A percentile compares a stretch with the other conserved stretches of the same genome.
Conservation (phyloP, 2,888 invertebrate genomes). For the Drosophila anceps region DNA sequence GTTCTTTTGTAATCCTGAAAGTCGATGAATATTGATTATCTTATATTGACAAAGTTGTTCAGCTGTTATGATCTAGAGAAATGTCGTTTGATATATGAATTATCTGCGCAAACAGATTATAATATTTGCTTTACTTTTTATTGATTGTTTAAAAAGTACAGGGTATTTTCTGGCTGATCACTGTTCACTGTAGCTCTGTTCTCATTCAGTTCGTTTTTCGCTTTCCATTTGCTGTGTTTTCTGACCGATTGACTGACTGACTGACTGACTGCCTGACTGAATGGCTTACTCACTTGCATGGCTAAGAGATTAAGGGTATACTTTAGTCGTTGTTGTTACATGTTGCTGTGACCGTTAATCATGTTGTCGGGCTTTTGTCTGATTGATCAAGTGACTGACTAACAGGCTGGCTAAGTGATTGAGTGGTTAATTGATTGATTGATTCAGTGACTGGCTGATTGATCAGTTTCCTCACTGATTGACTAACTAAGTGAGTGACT, state of each 20-base stretch:
- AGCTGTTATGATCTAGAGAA: background rate
- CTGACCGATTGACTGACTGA: background rate
- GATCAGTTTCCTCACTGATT: background rate
- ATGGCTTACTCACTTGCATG: constrained; percentile 64
- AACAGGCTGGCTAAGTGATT: background rate
- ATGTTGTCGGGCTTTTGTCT: background rate
- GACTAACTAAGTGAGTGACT: background rate
- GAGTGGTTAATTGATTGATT: background rate
- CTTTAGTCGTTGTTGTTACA: background rate
- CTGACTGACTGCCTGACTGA: constrained; percentile 26
- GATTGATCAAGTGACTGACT: background rate
- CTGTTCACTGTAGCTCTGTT: no score
- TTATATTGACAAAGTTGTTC: no score
- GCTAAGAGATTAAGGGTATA: constrained; percentile 40
- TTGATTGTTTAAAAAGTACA: background rate
- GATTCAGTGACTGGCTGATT: background rate
- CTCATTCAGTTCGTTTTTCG: background rate
- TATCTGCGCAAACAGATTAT: no score
- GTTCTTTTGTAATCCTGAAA: background rate
- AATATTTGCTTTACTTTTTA: no score
- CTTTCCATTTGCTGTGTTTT: background rate
- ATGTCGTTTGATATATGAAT: background rate
- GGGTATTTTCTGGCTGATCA: background rate
- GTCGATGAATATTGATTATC: background rate
- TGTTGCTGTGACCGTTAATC: background rate